Evolutionary conservation across 2,113 vertebrate genomes (phyloP).

Genomic region (Formicarius rufipectus): DNA sequence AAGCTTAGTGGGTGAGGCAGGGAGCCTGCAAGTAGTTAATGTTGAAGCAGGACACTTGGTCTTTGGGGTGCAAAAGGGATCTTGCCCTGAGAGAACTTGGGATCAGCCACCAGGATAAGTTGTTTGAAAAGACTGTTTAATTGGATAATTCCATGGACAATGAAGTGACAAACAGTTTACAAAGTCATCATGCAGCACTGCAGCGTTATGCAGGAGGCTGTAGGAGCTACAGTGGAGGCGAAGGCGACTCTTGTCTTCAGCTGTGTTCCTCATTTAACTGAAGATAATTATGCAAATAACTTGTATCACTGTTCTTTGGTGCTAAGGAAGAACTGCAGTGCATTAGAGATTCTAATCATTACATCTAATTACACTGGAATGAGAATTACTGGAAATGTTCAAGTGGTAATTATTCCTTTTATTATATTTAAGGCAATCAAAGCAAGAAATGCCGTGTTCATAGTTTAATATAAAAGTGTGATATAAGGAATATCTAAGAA

Average conservation of each 20-base stretch:
- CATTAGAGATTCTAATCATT: background rate
- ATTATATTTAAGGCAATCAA: constrained; percentile 1
- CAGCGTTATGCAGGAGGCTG: background rate
- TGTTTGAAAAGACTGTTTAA: background rate
- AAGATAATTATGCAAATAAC: constrained; percentile 7
- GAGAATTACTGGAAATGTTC: background rate
- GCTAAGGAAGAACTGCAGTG: background rate
- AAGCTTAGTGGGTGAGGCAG: background rate
- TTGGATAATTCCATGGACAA: background rate
- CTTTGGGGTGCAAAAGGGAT: background rate
- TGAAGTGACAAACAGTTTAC: background rate
- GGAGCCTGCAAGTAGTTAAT: background rate
- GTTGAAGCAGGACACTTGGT: background rate
- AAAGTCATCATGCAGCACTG: background rate
- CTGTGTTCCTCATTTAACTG: background rate
- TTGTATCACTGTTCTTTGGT: background rate
- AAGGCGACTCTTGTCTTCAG: background rate
- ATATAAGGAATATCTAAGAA: background rate
- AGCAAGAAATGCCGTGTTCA: background rate
- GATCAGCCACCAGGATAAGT: background rate
- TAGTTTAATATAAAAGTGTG: background rate
- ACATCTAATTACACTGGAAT: constrained; percentile 1
- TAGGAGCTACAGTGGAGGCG: background rate
- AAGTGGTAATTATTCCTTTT: constrained; percentile 22
- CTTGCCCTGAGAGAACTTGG: background rate